Base-by-base conservation (phyloP, 2,888 invertebrate genomes). In the Drosophila buzzatii region DNA sequence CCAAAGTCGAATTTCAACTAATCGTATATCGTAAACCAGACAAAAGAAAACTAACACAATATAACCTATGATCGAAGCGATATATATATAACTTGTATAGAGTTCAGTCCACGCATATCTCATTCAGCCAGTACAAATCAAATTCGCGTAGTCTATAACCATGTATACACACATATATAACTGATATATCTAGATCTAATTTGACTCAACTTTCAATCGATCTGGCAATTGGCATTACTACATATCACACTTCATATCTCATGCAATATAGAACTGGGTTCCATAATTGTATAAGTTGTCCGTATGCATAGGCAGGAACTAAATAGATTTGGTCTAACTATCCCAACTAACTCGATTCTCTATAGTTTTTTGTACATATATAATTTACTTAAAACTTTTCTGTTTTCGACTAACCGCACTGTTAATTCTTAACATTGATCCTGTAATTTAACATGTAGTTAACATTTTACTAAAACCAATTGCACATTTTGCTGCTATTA, bases 1-100 rank as follows among this genome's bases (percentile, higher is more conserved):
- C 90, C 85, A 90, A 77, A 72, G 68, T 76, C 90, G 85, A 85
- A 88, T 88, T 90, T 90, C 71, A 63, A 75, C 67, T 49, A 63
- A 79, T 74, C 44, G 57, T 55, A 64, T 53, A 65, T 44, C 64
- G 67, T 66, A 52, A 67, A 51, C 45, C 68, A 75, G 51, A 66
- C 59, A 60, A 51, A 49, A 49, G 14, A 10, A 62, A 60, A 49
- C 61, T 44, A 57, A 70, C 41, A 73, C 59, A 45, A 45, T 58
- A 45, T 59, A 63, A 74, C 53, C 44, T 60, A 57, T 49, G 51
- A 63, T 60, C 33, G 45, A 35, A 66, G 41, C 47, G 27, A 27
- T 59, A 44, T 20, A 20, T 23, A 45, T 45, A 45, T 16, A 58
- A 61, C 52, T 65, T 72, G 65, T 76, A 80, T 57, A 61, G 66